Base-by-base conservation (phyloP, 2,113 vertebrate species). In the Myrmecobius fasciatus region DNA sequence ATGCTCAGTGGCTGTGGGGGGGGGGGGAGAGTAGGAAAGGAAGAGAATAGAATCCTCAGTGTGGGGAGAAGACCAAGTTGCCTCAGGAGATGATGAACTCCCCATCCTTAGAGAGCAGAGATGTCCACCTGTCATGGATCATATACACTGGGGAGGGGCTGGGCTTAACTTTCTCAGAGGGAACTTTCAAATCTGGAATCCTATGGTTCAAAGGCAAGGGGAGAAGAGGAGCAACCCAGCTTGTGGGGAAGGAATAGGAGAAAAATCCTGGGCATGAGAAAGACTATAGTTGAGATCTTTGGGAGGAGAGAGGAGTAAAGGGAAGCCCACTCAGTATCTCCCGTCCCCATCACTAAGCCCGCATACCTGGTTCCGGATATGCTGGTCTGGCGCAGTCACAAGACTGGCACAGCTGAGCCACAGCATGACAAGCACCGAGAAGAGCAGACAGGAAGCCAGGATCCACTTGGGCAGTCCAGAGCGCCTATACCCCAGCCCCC, bases 331-430 rank as follows among this genome's bases (percentile, higher is more conserved):
- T 89, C 25, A 24, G 25, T 43, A 54, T 20, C 3, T 3, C 52
- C 26, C 56, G 43, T 49, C 53, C 36, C 25, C 31, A 8, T 36
- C n/a, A 1, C 3, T 0, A 14, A 22, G 22, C 52, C 28, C 14
- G 53, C 93, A 0, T 98, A 99, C 99, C 99, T 99, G 99, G 20
- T 99, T 99, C 98, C 99, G 99, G 98, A 99, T 95, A 93, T 99
- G 99, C 97, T 99, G 99, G 97, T 99, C 99, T 0, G 99, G 99
- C 0, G 99, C 99, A 0, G 99, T 99, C 96, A 99, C 99, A 89
- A 99, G 97, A 25, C 99, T 99, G 97, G 99, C 99, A 14, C 99
- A 99, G 98, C 99, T 99, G 52, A 99, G 99, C 99, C 99, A 99
- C 96, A 99, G 97, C 99, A 99, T 99, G 95, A 99, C 99, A 99